Evolutionary conservation across 2,888 invertebrate genomes (phyloP).

Genomic region (Helicoverpa assulta): DNA sequence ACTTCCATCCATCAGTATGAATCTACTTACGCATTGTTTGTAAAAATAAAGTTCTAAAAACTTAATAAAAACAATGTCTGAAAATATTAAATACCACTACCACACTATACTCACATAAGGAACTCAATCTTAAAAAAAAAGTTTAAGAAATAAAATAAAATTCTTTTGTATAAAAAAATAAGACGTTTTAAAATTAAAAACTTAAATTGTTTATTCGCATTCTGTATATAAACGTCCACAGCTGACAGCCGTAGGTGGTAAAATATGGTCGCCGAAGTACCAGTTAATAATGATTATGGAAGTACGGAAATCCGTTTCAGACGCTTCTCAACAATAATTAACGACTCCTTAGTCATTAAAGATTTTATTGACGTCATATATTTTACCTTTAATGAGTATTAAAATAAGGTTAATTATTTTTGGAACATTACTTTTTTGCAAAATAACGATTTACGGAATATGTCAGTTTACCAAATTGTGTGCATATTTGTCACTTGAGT

Average conservation of each 20-base stretch:
- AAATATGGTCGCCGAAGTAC: constrained; percentile 19
- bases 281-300: constrained; percentile 8
- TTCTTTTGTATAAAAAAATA: too few relatives aligned
- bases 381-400: neutral
- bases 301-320: constrained; percentile 9
- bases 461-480: neutral
- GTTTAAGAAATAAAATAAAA: too few relatives aligned
- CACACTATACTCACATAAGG: too few relatives aligned
- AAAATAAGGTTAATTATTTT: neutral
- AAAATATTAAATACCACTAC: too few relatives aligned
- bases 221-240: neutral
- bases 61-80: too few relatives aligned
- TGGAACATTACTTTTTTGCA: too few relatives aligned
- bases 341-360: neutral
- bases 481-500: neutral
- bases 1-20: neutral
- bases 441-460: too few relatives aligned
- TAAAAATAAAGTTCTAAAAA: too few relatives aligned
- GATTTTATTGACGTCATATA: neutral
- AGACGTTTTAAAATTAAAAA: neutral
- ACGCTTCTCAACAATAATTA: constrained; percentile 4
- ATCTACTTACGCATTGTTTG: too few relatives aligned
- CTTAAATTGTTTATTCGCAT: neutral
- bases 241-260: constrained; percentile 4
- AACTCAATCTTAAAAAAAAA: too few relatives aligned